Conservation (phyloP, 2,797 vertebrate species). For the Thripadectes ignobilis region DNA sequence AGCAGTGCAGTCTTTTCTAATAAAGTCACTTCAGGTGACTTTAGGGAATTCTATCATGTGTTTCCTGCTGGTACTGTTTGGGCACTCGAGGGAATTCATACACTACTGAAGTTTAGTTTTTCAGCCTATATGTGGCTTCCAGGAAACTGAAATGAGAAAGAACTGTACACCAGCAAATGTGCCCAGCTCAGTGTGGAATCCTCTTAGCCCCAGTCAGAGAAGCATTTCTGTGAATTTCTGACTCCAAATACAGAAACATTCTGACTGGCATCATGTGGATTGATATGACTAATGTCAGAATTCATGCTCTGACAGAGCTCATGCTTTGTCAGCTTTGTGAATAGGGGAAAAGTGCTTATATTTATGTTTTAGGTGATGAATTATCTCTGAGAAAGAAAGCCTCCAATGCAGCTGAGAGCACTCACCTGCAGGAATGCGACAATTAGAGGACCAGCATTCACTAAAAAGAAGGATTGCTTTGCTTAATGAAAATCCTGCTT, state of each 20-base stretch:
- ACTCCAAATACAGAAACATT: not conserved
- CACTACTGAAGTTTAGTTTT: not conserved
- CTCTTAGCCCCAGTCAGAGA: not conserved
- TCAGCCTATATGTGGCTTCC: not conserved
- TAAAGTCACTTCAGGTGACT: not conserved
- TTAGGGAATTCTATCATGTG: accelerated
- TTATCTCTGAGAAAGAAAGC: not conserved
- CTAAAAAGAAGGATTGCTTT: not conserved
- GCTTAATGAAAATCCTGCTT: not conserved
- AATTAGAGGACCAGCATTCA: not conserved
- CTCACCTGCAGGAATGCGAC: not conserved
- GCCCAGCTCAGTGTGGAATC: not conserved
- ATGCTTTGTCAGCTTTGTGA: not conserved
- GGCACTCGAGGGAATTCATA: not conserved
- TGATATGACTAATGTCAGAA: not conserved
- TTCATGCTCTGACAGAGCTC: not conserved
- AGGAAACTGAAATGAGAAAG: not conserved
- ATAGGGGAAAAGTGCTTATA: not conserved
- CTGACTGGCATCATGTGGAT: not conserved
- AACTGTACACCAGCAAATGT: not conserved
- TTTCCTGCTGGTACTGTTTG: not conserved
- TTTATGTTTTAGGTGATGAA: not conserved
- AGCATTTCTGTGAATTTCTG: not conserved
- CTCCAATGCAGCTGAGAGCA: not conserved
- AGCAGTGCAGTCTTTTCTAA: not conserved